Evolutionary conservation across 2,113 vertebrate species (phyloP).

Genomic region (Catharus bicknelli): DNA sequence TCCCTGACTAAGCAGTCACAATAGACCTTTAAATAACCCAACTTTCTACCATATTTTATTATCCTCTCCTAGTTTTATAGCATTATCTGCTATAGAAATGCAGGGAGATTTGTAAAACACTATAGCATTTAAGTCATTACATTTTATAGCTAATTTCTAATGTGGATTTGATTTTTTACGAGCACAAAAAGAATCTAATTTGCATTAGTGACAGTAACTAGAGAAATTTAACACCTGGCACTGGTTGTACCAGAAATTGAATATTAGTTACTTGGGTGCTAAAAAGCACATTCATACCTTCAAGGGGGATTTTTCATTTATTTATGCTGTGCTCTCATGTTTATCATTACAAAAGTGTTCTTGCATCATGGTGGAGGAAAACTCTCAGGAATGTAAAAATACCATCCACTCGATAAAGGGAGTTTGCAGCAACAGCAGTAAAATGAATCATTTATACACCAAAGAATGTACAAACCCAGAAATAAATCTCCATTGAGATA

Average conservation of each 20-base stretch:
- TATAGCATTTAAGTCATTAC: slow-evolving; percentile 88
- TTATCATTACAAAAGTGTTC: slow-evolving; percentile 77
- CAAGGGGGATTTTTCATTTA: slow-evolving; percentile 78
- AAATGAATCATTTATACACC: slow-evolving; percentile 69
- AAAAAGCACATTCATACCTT: slow-evolving; percentile 76
- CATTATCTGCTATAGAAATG: slow-evolving; percentile 79
- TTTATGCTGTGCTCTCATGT: slow-evolving; percentile 76
- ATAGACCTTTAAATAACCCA: slow-evolving; percentile 85
- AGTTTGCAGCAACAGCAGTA: slow-evolving; percentile 53
- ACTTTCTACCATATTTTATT: slow-evolving; percentile 80
- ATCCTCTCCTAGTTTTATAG: slow-evolving; percentile 78
- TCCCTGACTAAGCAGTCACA: slow-evolving; percentile 78
- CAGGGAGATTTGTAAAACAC: slow-evolving; percentile 85
- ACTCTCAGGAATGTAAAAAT: slow-evolving; percentile 65
- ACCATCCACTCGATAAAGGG: slow-evolving; percentile 31
- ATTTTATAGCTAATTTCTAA: slow-evolving; percentile 90
- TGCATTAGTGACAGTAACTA: slow-evolving; percentile 88
- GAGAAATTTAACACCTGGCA: slow-evolving; percentile 89
- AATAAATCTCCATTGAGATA: slow-evolving; percentile 53
- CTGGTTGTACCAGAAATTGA: slow-evolving; percentile 78
- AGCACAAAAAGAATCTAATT: slow-evolving; percentile 86
- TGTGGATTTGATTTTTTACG: slow-evolving; percentile 87
- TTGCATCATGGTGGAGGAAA: slow-evolving; percentile 68
- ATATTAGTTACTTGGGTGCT: slow-evolving; percentile 82
- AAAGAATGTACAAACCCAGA: slow-evolving; percentile 45